Evolutionary conservation across 2,888 invertebrate species (phyloP).

Genomic region (Apamea sordens): DNA sequence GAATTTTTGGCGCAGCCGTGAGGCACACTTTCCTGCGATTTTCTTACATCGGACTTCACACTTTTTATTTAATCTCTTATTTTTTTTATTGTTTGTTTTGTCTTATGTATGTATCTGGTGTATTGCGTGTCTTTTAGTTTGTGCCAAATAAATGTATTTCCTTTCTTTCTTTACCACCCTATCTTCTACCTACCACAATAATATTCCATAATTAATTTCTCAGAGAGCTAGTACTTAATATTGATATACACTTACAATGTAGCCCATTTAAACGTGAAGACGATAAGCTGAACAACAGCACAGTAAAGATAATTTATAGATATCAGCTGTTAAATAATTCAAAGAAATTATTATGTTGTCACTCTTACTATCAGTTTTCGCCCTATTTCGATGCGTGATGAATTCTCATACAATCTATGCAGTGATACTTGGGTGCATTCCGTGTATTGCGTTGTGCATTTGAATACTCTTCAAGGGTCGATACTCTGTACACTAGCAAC

Average conservation of each 20-base stretch:
- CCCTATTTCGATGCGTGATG: background rate
- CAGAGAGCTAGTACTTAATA: constrained; percentile 2
- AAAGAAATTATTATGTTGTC: constrained; percentile 49
- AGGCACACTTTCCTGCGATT: no score
- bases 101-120: no score
- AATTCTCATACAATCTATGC: constrained; percentile 1
- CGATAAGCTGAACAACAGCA: constrained; percentile 38
- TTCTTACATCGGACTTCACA: no score
- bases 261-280: constrained; percentile 18
- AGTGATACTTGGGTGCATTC: background rate
- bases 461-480: background rate
- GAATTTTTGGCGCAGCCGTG: no score
- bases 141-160: no score
- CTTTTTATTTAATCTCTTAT: no score
- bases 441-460: no score
- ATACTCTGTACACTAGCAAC: background rate
- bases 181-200: constrained; percentile 1
- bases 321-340: constrained; percentile 53
- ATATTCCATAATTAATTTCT: constrained; percentile 21
- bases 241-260: constrained; percentile 38
- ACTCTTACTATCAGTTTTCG: constrained; percentile 11
- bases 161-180: no score
- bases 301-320: constrained; percentile 49
- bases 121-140: no score
- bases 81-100: no score